Evolutionary conservation across 1,140 invertebrate species (phyloP).

Genomic region (Drosophila pseudoananassae): DNA sequence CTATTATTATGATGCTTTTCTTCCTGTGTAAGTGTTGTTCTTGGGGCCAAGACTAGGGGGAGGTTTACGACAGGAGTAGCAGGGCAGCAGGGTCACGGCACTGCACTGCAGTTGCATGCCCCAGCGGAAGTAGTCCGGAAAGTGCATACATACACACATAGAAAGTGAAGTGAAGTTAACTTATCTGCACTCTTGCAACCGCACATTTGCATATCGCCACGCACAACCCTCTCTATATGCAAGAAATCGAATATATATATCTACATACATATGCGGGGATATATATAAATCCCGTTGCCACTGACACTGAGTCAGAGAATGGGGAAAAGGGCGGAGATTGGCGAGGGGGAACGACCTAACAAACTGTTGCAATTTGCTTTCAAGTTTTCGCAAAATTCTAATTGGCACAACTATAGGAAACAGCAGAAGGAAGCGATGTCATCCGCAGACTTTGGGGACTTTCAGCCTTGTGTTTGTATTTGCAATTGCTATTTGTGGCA

Average conservation of each 20-base stretch:
- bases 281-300: slow-evolving; percentile 32
- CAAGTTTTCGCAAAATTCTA: slow-evolving; percentile 61
- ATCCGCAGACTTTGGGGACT: slow-evolving; percentile 49
- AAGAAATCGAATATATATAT: not conserved
- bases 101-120: slow-evolving; percentile 44
- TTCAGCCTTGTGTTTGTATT: slow-evolving; percentile 42
- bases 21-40: slow-evolving; percentile 14
- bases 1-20: not conserved
- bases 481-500: slow-evolving; percentile 45
- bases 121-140: slow-evolving; percentile 63
- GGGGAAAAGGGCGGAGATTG: not conserved
- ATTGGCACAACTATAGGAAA: slow-evolving; percentile 51
- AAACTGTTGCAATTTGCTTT: slow-evolving; percentile 57
- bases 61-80: slow-evolving; percentile 6
- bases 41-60: not conserved
- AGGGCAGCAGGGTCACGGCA: slow-evolving; percentile 42
- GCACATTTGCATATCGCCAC: slow-evolving; percentile 45
- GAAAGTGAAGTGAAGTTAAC: slow-evolving; percentile 62
- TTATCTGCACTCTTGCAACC: slow-evolving; percentile 31
- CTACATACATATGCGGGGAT: not conserved
- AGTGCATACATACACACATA: slow-evolving; percentile 43
- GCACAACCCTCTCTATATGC: slow-evolving; percentile 16
- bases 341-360: slow-evolving; percentile 22
- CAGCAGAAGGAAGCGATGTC: slow-evolving; percentile 43
- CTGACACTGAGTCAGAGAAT: slow-evolving; percentile 42